Conservation (phyloP, 2,113 vertebrate species). For the Oplegnathus fasciatus region DNA sequence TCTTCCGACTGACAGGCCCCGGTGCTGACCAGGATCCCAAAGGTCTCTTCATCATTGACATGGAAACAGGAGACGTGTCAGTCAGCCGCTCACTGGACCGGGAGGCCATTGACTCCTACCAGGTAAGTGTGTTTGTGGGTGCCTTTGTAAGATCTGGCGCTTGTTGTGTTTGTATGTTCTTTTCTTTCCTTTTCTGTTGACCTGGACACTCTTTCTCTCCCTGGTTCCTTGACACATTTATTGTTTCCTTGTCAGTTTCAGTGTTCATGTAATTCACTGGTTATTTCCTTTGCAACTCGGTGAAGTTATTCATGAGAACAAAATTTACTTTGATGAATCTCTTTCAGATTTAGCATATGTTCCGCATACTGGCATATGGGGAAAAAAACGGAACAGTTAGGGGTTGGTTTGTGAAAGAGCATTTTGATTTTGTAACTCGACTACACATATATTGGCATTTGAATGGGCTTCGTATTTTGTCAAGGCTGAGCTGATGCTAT, state of each 20-base stretch:
- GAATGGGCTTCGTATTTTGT: neutral
- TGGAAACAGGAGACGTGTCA: constrained; percentile 89
- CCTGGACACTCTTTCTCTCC: neutral
- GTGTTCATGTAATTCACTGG: neutral
- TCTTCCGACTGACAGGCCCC: constrained; percentile 92
- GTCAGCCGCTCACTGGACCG: constrained; percentile 92
- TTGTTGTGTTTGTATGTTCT: constrained; percentile 2
- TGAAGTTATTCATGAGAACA: neutral
- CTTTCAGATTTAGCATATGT: neutral
- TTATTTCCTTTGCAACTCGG: neutral
- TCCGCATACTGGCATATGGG: neutral
- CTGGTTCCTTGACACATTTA: neutral
- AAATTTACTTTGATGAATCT: neutral
- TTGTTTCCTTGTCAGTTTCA: neutral
- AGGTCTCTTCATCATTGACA: constrained; percentile 93
- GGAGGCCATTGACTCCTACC: constrained; percentile 89
- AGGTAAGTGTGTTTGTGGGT: constrained; percentile 83
- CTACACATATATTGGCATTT: constrained; percentile 5
- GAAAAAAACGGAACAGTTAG: neutral
- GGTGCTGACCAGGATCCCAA: constrained; percentile 95
- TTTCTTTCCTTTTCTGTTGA: constrained; percentile 3
- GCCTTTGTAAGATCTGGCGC: neutral
- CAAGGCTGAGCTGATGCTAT: neutral
- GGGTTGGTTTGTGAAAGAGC: neutral
- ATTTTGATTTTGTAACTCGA: neutral